A percentile compares a stretch with the other conserved stretches of the same genome.
These are phyloP conservation scores for Salvelinus sp. DNA, from an alignment of 2,113 vertebrate species.

Conservation along the genomic window DNA sequence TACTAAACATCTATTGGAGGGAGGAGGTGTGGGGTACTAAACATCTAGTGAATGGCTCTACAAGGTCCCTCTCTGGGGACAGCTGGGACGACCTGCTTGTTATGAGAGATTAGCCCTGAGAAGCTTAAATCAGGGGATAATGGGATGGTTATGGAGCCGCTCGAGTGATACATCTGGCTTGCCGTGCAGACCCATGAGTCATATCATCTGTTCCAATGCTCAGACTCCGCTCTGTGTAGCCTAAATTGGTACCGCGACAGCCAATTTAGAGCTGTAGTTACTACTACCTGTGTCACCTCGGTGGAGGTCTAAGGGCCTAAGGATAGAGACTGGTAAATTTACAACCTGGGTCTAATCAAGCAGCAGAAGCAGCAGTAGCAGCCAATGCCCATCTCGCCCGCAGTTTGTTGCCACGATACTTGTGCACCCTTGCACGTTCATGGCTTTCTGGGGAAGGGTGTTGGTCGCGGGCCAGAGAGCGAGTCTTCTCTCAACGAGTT, in stretches of 20 bases:
- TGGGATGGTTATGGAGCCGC: slow-evolving; percentile 45
- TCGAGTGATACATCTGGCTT: slow-evolving; percentile 39
- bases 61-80: slow-evolving; percentile 7
- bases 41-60: slow-evolving; percentile 7
- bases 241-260: neutral
- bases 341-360: slow-evolving; percentile 28
- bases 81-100: slow-evolving; percentile 16
- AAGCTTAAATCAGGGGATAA: slow-evolving; percentile 57
- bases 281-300: neutral
- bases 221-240: slow-evolving; percentile 2
- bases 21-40: neutral
- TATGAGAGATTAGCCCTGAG: slow-evolving; percentile 49
- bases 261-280: neutral
- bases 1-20: too few relatives aligned
- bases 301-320: neutral
- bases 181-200: slow-evolving; percentile 17
- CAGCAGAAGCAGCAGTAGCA: slow-evolving; percentile 3
- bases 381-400: slow-evolving; percentile 8
- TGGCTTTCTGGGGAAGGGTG: slow-evolving; percentile 14
- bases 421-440: slow-evolving; percentile 37
- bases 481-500: slow-evolving; percentile 27
- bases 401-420: slow-evolving; percentile 19
- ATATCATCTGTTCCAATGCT: slow-evolving; percentile 42
- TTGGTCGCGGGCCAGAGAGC: slow-evolving; percentile 26
- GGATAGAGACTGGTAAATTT: slow-evolving; percentile 24